Evolutionary conservation across 2,797 vertebrate species (phyloP).

Genomic region (Enteromius radiatus): DNA sequence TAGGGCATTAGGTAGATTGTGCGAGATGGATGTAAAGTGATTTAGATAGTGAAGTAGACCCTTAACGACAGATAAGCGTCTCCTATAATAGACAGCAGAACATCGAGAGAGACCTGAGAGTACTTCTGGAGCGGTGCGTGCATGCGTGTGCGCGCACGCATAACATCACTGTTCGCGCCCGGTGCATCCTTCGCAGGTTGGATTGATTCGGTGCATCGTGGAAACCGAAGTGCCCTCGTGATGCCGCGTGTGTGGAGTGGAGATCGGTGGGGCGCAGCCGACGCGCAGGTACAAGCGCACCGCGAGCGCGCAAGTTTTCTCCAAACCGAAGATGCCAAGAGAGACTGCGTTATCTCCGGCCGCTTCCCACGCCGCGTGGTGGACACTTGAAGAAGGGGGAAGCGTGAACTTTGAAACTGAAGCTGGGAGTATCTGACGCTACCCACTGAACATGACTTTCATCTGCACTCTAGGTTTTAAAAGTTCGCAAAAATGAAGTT

Average conservation of each 20-base stretch:
- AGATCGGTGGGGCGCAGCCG: slow-evolving; percentile 31
- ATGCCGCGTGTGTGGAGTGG: slow-evolving; percentile 38
- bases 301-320: not conserved
- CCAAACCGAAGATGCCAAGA: slow-evolving; percentile 15
- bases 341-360: not conserved
- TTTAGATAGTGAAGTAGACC: not conserved
- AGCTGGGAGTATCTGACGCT: slow-evolving; percentile 43
- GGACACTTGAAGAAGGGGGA: slow-evolving; percentile 29
- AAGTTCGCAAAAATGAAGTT: slow-evolving; percentile 67
- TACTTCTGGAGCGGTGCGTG: not conserved
- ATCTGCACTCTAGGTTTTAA: slow-evolving; percentile 6
- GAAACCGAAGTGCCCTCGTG: slow-evolving; percentile 38
- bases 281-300: slow-evolving; percentile 21
- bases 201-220: slow-evolving; percentile 33
- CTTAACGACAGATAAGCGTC: not conserved
- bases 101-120: slow-evolving; percentile 3
- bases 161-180: slow-evolving; percentile 29
- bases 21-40: not conserved
- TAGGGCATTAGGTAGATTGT: not conserved
- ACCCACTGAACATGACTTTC: slow-evolving; percentile 18
- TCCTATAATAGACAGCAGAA: not conserved
- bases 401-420: slow-evolving; percentile 43
- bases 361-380: slow-evolving; percentile 28
- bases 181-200: slow-evolving; percentile 37
- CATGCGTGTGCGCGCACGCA: slow-evolving; percentile 46